phyloP scores from a whole-genome alignment of 1,140 invertebrate genomes.

The Magallana ariakensis region DNA sequence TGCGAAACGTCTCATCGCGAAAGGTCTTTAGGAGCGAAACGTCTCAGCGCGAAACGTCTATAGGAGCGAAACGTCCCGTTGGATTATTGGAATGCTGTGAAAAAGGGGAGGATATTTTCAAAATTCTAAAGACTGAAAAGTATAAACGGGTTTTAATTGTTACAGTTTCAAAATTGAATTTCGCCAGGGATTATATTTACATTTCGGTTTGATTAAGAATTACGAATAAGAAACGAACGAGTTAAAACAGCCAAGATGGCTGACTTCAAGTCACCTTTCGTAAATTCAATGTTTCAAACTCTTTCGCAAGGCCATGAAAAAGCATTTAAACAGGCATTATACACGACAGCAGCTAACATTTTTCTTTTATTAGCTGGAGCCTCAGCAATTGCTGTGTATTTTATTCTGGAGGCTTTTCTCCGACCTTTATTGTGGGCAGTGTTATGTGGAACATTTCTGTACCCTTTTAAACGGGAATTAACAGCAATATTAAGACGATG shows the following conservation, averaged over 20 bases:
- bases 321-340: conserved; percentile 82
- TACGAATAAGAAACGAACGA: not conserved
- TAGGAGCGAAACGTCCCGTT: too few relatives aligned
- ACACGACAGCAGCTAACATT: conserved; percentile 77
- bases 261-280: conserved; percentile 49
- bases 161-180: too few relatives aligned
- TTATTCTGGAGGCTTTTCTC: conserved; percentile 93
- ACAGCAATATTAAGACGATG: conserved; percentile 86
- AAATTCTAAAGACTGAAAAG: not conserved
- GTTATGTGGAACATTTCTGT: conserved; percentile 92
- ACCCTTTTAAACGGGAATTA: conserved; percentile 91
- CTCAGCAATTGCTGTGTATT: conserved; percentile 85
- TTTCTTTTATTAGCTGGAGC: conserved; percentile 74
- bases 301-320: conserved; percentile 85
- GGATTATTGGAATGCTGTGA: too few relatives aligned
- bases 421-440: conserved; percentile 96
- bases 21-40: too few relatives aligned
- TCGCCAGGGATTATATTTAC: too few relatives aligned
- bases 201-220: not conserved
- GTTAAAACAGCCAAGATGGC: conserved; percentile 47
- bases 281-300: conserved; percentile 58
- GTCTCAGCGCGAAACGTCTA: too few relatives aligned
- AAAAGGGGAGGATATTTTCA: not conserved
- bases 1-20: too few relatives aligned
- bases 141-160: too few relatives aligned